These are phyloP conservation scores for Sebastes hopkinsi DNA, from an alignment of 2,797 vertebrate genomes.

Conservation along the genomic window DNA sequence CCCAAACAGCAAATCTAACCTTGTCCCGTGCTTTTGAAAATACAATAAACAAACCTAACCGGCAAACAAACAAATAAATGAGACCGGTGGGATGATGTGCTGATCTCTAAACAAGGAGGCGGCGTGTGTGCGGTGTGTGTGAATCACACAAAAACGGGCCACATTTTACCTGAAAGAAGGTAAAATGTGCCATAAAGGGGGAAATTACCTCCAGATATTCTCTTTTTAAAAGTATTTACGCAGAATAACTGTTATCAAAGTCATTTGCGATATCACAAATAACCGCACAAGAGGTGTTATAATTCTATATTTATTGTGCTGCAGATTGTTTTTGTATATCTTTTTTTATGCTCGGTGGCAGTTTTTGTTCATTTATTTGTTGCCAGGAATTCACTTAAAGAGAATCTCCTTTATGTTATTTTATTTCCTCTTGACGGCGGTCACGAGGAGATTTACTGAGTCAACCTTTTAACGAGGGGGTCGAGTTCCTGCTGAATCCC, in stretches of 20 bases:
- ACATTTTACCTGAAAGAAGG: constrained; percentile 17
- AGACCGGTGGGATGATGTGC: constrained; percentile 48
- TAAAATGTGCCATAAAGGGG: neutral
- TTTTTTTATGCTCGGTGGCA: neutral
- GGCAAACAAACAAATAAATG: constrained; percentile 78
- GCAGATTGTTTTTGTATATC: neutral
- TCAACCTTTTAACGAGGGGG: constrained; percentile 54
- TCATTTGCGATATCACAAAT: constrained; percentile 1
- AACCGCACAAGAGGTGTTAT: neutral
- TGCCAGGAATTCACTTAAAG: constrained; percentile 17
- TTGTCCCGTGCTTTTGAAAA: constrained; percentile 72
- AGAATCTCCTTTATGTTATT: constrained; percentile 34
- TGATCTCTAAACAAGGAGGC: constrained; percentile 23
- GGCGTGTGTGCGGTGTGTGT: neutral
- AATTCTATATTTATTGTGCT: neutral
- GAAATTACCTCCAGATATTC: constrained; percentile 12
- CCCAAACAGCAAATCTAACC: constrained; percentile 78
- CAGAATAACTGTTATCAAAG: constrained; percentile 14
- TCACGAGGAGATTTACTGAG: constrained; percentile 57
- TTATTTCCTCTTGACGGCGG: constrained; percentile 28
- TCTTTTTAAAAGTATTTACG: neutral
- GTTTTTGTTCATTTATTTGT: neutral
- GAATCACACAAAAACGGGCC: constrained; percentile 13
- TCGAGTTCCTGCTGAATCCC: constrained; percentile 65
- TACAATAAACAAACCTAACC: constrained; percentile 75